A percentile compares a stretch with the other conserved stretches of the same genome.
Conservation (phyloP, 92 coral and sea anemone genomes). For the Muricea muricata region DNA sequence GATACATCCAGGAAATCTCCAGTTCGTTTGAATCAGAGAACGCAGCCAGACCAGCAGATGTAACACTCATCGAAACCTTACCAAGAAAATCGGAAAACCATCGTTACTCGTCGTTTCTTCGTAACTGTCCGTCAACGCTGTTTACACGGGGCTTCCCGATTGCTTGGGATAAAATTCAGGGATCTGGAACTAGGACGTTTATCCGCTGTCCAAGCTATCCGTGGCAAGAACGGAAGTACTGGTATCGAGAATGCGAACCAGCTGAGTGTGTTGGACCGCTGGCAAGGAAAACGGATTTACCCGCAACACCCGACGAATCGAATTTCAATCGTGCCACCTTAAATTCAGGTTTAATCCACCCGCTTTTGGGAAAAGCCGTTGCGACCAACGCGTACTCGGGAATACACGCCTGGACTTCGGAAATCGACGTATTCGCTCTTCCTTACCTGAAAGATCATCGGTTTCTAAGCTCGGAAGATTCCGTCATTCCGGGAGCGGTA, state of each 20-base stretch:
- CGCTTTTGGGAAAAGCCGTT: conserved; percentile 61
- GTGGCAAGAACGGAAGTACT: conserved; percentile 77
- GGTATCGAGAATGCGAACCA: conserved; percentile 71
- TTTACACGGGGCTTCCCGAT: conserved; percentile 73
- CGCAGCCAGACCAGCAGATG: too few species aligned
- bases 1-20: conserved; percentile 51
- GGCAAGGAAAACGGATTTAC: background rate
- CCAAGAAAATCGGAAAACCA: conserved; percentile 65
- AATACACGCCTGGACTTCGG: conserved; percentile 82
- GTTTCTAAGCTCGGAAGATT: conserved; percentile 67
- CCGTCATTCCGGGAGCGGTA: conserved; percentile 87
- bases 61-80: conserved; percentile 66
- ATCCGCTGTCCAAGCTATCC: conserved; percentile 80
- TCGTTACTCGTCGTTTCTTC: conserved; percentile 76
- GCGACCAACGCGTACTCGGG: conserved; percentile 75
- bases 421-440: conserved; percentile 76
- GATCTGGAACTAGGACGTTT: conserved; percentile 55
- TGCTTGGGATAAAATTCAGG: conserved; percentile 69
- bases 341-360: conserved; percentile 42
- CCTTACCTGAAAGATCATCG: conserved; percentile 82
- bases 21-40: background rate
- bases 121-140: conserved; percentile 73
- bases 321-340: background rate
- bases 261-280: conserved; percentile 53
- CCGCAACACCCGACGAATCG: background rate